phyloP scores from a whole-genome alignment of 2,797 vertebrate species.

The Semotilus atromaculatus region DNA sequence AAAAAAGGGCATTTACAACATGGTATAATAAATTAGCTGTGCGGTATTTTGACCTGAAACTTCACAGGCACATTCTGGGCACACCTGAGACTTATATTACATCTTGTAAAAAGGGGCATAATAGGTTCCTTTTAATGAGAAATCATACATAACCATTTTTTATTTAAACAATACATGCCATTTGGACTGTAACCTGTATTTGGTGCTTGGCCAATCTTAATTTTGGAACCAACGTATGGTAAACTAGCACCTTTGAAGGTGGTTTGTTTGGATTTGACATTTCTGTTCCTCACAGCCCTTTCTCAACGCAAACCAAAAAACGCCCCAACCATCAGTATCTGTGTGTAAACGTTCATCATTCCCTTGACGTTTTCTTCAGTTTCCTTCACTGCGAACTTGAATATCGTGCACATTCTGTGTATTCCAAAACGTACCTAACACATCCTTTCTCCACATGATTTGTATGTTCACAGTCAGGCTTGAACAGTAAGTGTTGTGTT shows the following conservation, averaged over 20 bases:
- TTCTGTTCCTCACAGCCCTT: not conserved
- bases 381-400: conserved; percentile 35
- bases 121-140: not conserved
- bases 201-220: not conserved
- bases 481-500: conserved; percentile 42
- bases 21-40: no score
- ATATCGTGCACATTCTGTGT: conserved; percentile 33
- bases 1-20: no score
- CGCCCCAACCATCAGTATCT: conserved; percentile 32
- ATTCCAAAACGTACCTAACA: conserved; percentile 38
- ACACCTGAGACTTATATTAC: no score
- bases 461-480: conserved; percentile 38
- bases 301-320: conserved; percentile 3
- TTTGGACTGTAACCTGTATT: not conserved
- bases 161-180: not conserved
- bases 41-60: no score
- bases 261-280: conserved; percentile 15
- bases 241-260: not conserved
- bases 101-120: no score
- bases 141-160: not conserved
- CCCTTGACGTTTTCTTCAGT: conserved; percentile 33
- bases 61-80: no score
- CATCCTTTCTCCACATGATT: conserved; percentile 39
- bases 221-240: not conserved
- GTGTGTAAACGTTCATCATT: conserved; percentile 38